phyloP scores from a whole-genome alignment of 2,797 vertebrate species.

The Harpagifer antarcticus region DNA sequence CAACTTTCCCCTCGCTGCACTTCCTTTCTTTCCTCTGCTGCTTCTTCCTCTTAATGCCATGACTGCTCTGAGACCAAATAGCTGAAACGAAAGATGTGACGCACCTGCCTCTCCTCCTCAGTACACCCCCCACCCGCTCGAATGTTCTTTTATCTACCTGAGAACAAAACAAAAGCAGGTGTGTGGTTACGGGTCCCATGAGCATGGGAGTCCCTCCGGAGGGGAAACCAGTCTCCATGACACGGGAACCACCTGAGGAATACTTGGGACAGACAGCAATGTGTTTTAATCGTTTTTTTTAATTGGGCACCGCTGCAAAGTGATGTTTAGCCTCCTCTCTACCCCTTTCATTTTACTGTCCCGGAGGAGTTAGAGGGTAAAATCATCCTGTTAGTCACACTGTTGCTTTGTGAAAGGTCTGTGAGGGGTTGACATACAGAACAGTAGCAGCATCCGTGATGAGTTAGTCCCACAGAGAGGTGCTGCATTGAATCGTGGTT shows the following conservation, averaged over 20 bases:
- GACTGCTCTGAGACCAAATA: conserved; percentile 43
- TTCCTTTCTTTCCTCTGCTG: conserved; percentile 43
- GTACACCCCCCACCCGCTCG: conserved; percentile 22
- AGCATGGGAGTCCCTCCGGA: conserved; percentile 53
- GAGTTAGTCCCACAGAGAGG: conserved; percentile 14
- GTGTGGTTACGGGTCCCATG: conserved; percentile 78
- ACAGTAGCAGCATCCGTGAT: conserved; percentile 33
- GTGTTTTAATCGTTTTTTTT: conserved; percentile 46
- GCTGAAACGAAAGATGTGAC: conserved; percentile 74
- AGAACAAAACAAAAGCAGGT: conserved; percentile 80
- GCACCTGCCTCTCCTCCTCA: conserved; percentile 68
- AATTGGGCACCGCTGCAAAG: conserved; percentile 49
- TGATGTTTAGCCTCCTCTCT: conserved; percentile 3
- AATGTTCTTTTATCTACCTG: conserved; percentile 72
- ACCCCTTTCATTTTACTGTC: conserved; percentile 4
- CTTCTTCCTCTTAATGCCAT: conserved; percentile 42
- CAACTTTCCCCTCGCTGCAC: conserved; percentile 59
- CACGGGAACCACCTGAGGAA: conserved; percentile 70
- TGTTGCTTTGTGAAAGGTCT: conserved; percentile 31
- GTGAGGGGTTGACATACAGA: conserved; percentile 27
- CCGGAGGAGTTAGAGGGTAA: conserved; percentile 20
- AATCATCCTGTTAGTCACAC: conserved; percentile 33
- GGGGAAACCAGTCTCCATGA: conserved; percentile 74
- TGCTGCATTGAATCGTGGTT: conserved; percentile 7
- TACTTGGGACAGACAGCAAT: conserved; percentile 20